Evolutionary conservation across 2,888 invertebrate genomes (phyloP), one percentile per base, ranked within the genome.

Genomic region (Micropterix aruncella): DNA sequence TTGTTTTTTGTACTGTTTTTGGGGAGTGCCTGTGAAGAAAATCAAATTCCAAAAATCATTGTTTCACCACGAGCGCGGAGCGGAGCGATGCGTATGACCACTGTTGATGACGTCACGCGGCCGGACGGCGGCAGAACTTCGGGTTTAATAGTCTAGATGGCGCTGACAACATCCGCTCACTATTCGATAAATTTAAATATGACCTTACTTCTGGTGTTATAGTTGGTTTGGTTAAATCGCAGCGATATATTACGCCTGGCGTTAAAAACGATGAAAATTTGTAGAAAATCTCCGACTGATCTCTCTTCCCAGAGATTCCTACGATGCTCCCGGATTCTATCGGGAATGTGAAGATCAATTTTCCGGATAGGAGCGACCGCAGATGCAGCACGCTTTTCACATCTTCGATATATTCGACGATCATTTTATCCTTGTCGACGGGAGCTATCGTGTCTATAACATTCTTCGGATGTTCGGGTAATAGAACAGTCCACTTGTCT

Each of bases 261-360:
- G 87, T 84, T 42, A 96, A 74, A 70, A 96, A 96, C 0, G 96
- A 96, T 51, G 85, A 84, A 65, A 96, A 95, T 57, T 85, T 81
- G 65, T 88, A 95, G 68, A 96, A 97, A 56, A 96, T 82, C 72
- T 94, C 92, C 0, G 79, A 75, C 56, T 89, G 83, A 54, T 83
- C 76, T 58, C 84, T 86, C 61, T 88, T 82, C 9, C 93, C 94
- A 14, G 87, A 84, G 62, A 88, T 84, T 2, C 83, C 83, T 15
- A 79, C 79, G 19, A 97, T 76, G 1, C 89, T 85, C 15, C 97
- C 97, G 50, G 95, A 83, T 52, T 84, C 88, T 48, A 95, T 62
- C 0, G 84, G 79, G 55, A 96, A 85, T 48, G 78, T 75, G 53
- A 78, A 75, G 18, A 91, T 59, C 44, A 83, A 60, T 44, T 77